Evolutionary conservation across 2,797 vertebrate genomes (phyloP).

Genomic region (Bradypodion pumilum): DNA sequence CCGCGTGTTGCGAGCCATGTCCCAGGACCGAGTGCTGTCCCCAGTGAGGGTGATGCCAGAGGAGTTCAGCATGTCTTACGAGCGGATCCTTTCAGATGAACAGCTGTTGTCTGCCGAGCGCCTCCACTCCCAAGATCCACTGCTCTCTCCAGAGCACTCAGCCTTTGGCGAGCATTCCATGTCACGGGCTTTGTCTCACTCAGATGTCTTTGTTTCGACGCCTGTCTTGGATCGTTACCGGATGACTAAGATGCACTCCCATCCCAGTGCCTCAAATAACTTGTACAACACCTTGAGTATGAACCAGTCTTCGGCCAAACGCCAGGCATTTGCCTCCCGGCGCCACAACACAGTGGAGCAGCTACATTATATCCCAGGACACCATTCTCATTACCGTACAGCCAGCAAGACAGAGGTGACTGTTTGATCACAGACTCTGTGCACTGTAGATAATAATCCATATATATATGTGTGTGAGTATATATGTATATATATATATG

Average conservation of each 20-base stretch:
- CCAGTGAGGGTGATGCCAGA: conserved; percentile 82
- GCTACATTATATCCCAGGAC: conserved; percentile 94
- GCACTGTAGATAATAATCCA: conserved; percentile 69
- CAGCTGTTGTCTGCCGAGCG: conserved; percentile 95
- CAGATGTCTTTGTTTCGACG: conserved; percentile 97
- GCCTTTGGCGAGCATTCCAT: conserved; percentile 91
- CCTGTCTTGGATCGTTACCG: conserved; percentile 96
- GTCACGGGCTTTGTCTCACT: conserved; percentile 94
- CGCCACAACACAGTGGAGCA: conserved; percentile 98
- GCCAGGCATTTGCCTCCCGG: conserved; percentile 96
- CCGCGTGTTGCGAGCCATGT: conserved; percentile 95
- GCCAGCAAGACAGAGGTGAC: conserved; percentile 99
- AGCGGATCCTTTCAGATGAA: conserved; percentile 93
- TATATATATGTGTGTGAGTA: too few relatives aligned
- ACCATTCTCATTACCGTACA: conserved; percentile 96
- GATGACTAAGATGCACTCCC: conserved; percentile 99
- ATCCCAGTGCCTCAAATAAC: conserved; percentile 97
- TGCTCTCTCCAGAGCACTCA: conserved; percentile 93
- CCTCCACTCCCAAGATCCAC: conserved; percentile 94
- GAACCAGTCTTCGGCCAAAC: conserved; percentile 93
- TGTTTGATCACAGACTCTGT: conserved; percentile 82
- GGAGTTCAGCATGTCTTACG: conserved; percentile 89
- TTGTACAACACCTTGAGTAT: conserved; percentile 90
- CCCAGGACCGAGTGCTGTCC: conserved; percentile 95
- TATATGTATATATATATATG: too few relatives aligned